Conservation (phyloP, 2,888 invertebrate genomes). For the Trichogramma evanescens region DNA sequence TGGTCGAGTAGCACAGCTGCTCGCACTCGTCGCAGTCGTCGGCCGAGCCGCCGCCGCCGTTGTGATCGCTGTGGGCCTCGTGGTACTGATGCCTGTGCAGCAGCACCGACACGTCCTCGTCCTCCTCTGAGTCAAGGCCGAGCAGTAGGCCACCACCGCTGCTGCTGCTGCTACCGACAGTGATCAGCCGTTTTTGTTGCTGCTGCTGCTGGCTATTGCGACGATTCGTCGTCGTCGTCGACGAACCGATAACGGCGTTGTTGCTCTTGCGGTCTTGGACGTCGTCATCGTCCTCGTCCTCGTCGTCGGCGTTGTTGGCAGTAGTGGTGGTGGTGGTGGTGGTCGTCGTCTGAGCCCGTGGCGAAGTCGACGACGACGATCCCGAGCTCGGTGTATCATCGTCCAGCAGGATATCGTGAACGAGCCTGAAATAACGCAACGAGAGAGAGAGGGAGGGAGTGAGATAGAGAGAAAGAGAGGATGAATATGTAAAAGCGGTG, state of each 20-base stretch:
- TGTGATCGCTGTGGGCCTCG: conserved; percentile 38
- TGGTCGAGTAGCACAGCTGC: conserved; percentile 37
- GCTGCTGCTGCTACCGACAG: conserved; percentile 25
- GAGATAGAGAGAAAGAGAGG: too few relatives aligned
- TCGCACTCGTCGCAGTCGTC: conserved; percentile 44
- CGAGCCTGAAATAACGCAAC: conserved; percentile 55
- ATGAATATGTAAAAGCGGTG: too few relatives aligned
- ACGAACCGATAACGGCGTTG: too few relatives aligned
- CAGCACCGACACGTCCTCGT: conserved; percentile 33
- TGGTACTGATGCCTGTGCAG: conserved; percentile 32
- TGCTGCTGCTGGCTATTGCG: conserved; percentile 34
- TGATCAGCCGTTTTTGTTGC: conserved; percentile 30
- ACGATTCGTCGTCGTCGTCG: conserved; percentile 7
- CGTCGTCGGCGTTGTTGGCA: conserved; percentile 6
- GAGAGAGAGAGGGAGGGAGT: background rate
- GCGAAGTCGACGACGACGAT: conserved; percentile 60
- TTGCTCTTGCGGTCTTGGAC: background rate
- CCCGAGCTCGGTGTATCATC: conserved; percentile 43
- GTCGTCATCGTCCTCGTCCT: background rate
- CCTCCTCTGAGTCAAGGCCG: conserved; percentile 41
- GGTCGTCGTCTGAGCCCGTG: conserved; percentile 50
- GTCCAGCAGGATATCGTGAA: conserved; percentile 76
- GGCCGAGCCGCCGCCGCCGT: conserved; percentile 29
- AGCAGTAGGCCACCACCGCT: conserved; percentile 18
- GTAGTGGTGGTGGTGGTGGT: conserved; percentile 26